Base-by-base conservation (phyloP, 2,797 vertebrate genomes). In the Protonibea diacanthus region DNA sequence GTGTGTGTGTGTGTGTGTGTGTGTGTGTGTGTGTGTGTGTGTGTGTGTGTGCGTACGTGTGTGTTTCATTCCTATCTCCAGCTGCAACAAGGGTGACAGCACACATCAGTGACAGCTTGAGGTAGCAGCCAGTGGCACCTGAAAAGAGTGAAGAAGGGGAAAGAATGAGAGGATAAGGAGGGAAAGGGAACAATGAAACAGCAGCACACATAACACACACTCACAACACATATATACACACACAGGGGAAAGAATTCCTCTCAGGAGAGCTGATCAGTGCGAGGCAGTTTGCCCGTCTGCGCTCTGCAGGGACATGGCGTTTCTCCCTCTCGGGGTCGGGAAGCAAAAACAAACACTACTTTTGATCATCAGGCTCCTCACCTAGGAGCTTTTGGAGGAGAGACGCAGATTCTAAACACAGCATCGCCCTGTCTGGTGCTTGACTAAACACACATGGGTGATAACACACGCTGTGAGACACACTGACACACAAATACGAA, bases 231-330 rank as follows among this genome's bases (percentile, higher is more conserved):
- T 70, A 76, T 7, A 81, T 15, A 58, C 52, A 78, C 79, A 88
- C 81, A 88, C 74, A 59, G 23, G 76, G 88, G 76, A 84, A 80
- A 83, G 75, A 74, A 61, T 91, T 87, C 86, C 96, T 95, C 96
- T 96, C 95, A 93, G 92, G 97, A 97, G 95, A 96, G 94, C 91
- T 95, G 96, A 98, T 97, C 95, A 95, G 94, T 66, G 87, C 91
- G 93, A 95, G 91, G 90, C 86, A 95, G 89, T 95, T 95, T 95
- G 95, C 95, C 95, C 94, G 93, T 95, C 79, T 90, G 84, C 13
- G 75, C 95, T 96, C 96, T 96, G 95, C 92, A 76, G 97, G 96
- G 96, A 96, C 95, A 93, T 94, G 96, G 96, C 93, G 60, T 91
- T 93, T 92, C 88, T 93, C 92, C 94, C 95, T 94, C 95, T 94